Conservation (phyloP, 2,888 invertebrate genomes). For the Watsonalla cultraria region DNA sequence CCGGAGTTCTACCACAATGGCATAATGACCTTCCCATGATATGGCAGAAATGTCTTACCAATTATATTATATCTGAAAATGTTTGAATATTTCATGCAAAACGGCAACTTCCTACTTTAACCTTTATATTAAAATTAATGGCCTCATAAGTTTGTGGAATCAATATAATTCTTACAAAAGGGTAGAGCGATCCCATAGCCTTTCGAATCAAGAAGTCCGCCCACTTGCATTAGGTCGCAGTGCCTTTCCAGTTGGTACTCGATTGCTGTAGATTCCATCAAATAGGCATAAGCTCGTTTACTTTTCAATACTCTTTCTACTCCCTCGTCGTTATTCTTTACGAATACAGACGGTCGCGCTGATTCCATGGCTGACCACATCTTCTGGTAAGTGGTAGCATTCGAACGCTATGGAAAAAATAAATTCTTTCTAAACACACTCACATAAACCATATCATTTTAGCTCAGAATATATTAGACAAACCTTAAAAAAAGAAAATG, state of each 20-base stretch:
- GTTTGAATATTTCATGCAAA: too few species aligned
- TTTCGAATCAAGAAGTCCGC: conserved; percentile 88
- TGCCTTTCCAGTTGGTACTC: conserved; percentile 94
- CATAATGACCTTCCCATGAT: too few species aligned
- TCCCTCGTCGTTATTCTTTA: conserved; percentile 90
- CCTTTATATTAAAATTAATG: not conserved
- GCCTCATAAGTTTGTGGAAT: not conserved
- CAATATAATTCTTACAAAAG: conserved; percentile 81
- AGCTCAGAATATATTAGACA: conserved; percentile 5
- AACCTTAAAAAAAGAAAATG: conserved; percentile 93
- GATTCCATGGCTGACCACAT: conserved; percentile 97
- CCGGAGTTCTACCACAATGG: too few species aligned
- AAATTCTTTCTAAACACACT: not conserved
- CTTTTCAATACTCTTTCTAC: conserved; percentile 89
- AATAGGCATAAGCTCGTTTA: conserved; percentile 91
- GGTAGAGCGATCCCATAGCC: conserved; percentile 97
- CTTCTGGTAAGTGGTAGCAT: conserved; percentile 91
- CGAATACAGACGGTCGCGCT: conserved; percentile 89
- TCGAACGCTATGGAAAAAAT: conserved; percentile 84
- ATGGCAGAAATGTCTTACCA: too few species aligned
- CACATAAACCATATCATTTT: too few species aligned
- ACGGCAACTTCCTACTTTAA: too few species aligned
- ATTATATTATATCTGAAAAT: too few species aligned
- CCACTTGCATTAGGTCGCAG: conserved; percentile 91
- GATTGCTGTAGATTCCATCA: conserved; percentile 97